Conservation (phyloP, 2,888 invertebrate species). For the Catocala nupta region DNA sequence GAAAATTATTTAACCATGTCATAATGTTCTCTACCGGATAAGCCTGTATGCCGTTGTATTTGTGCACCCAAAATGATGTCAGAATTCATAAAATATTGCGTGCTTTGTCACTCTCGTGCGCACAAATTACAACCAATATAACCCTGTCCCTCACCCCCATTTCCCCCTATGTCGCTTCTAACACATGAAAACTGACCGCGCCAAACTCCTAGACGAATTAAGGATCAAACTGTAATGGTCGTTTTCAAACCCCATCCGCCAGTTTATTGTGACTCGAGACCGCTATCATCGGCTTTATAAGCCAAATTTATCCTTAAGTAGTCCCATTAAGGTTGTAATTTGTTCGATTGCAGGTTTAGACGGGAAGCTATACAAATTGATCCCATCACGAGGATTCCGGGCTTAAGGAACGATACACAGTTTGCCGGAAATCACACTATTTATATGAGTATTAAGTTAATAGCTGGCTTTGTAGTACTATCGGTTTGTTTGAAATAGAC, state of each 20-base stretch:
- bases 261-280: conserved; percentile 69
- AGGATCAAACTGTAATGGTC: conserved; percentile 64
- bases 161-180: conserved; percentile 7
- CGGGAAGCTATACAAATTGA: conserved; percentile 80
- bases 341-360: conserved; percentile 55
- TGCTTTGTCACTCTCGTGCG: conserved; percentile 6
- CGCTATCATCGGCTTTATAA: conserved; percentile 48
- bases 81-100: background rate
- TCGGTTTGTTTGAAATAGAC: conserved; percentile 49
- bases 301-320: conserved; percentile 63
- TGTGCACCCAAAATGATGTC: background rate
- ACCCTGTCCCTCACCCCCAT: background rate
- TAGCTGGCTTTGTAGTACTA: conserved; percentile 62
- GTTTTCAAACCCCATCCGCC: conserved; percentile 62
- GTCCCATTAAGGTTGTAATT: conserved; percentile 65
- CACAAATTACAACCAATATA: conserved; percentile 6
- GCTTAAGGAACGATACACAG: conserved; percentile 60
- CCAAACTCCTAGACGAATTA: conserved; percentile 36
- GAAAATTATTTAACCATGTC: too few relatives aligned
- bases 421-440: conserved; percentile 70
- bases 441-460: conserved; percentile 71
- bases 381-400: conserved; percentile 65
- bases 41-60: too few relatives aligned
- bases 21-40: too few relatives aligned
- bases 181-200: conserved; percentile 38